Evolutionary conservation across 2,888 invertebrate species (phyloP), one percentile per base, ranked within the genome.

Genomic region (Steromphala cineraria): DNA sequence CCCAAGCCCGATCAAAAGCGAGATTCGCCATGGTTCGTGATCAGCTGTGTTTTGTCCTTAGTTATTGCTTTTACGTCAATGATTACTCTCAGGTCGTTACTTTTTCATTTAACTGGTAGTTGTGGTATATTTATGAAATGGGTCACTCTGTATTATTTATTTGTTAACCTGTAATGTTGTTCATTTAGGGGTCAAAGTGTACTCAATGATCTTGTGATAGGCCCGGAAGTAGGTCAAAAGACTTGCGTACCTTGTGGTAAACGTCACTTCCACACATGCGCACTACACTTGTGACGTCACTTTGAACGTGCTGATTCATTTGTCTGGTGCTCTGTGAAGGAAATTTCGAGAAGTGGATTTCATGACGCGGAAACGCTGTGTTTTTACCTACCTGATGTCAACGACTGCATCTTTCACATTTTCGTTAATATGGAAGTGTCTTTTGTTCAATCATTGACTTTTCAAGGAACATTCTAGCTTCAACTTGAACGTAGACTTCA

Each of bases 241-340:
- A 40, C 46, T 19, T 53, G 75, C 52, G 40, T 52, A 75, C 21
- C 5, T 24, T 52, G 24, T 21, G 52, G 19, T 52, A n/a, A 36
- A 67, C 46, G 67, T 67, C 62, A 71, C 52, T 53, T 19, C 13
- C 13, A 74, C 8, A 78, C 81, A 78, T 84, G 80, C 86, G 87
- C 86, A 79, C 81, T 84, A 78, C 78, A 55, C 15, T 10, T 28
- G 71, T 89, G 89, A 88, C 88, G 89, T 88, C 89, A 88, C 81
- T 79, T 87, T 86, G 62, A 81, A 55, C 46, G 31, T 78, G 81
- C 81, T 81, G 81, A 81, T 67, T 81, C 81, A 81, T 62, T 40
- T 24, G 21, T 71, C 24, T 46, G 75, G 46, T 55, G 53, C 31
- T 36, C 19, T n/a, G 15, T 31, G 15, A 28, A 15, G 17, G 80